Conservation (phyloP, 2,797 vertebrate species). For the Falco naumanni region DNA sequence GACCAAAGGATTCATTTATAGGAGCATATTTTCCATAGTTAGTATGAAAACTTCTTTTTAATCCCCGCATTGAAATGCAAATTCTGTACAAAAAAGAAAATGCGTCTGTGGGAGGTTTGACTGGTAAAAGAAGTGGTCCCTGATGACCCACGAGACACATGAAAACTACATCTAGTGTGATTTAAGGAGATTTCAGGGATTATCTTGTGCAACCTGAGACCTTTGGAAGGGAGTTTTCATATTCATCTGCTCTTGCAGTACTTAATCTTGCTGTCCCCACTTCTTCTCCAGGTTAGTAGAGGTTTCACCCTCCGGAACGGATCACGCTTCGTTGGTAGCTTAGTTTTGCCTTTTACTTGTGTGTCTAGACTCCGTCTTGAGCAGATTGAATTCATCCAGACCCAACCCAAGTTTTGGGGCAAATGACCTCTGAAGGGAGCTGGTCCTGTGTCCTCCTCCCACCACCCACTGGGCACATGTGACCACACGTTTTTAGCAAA, state of each 20-base stretch:
- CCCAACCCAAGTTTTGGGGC: background rate
- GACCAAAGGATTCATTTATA: background rate
- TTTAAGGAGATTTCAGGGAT: background rate
- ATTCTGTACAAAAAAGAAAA: background rate
- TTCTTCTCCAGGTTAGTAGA: background rate
- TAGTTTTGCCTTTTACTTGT: background rate
- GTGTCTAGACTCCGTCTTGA: background rate
- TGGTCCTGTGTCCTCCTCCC: background rate
- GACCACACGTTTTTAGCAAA: background rate
- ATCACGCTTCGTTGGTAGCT: background rate
- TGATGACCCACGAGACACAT: background rate
- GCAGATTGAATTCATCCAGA: background rate
- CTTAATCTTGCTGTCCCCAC: background rate
- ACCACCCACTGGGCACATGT: fast-evolving
- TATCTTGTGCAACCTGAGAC: background rate
- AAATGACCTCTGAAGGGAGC: background rate
- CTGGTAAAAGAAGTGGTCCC: background rate
- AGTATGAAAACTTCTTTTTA: background rate
- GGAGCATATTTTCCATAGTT: background rate
- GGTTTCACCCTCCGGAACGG: background rate
- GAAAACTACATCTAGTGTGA: background rate
- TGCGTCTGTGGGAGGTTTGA: background rate
- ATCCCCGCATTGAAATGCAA: background rate
- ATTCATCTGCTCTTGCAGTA: background rate
- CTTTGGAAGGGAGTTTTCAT: background rate